Base-by-base conservation (phyloP, 2,797 vertebrate genomes). In the Aeoliscus strigatus region DNA sequence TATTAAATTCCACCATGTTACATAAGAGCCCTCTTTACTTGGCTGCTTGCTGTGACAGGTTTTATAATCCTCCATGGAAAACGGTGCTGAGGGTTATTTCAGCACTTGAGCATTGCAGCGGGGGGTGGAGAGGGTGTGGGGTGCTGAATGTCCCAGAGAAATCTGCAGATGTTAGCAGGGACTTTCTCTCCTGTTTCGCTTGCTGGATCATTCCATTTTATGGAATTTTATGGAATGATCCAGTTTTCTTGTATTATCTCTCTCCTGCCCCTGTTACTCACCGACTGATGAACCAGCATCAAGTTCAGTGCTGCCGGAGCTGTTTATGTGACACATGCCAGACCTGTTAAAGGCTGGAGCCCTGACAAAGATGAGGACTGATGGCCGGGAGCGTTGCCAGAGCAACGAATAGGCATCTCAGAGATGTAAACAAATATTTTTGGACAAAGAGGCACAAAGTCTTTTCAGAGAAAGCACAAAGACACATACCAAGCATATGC, bases 291-390 rank as follows among this genome's bases (percentile, higher is more conserved):
- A 26, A 45, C 34, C 25, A 9, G 56, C 7, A 6, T 3, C 30
- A 43, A 60, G 53, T 41, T 36, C 39, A 40, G 66, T 14, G 26
- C 39, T 9, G 25, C 42, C 26, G 34, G 37, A 18, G 43, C 3
- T 83, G 77, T 83, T 72, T 77, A 75, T 54, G 64, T 79, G 77
- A 81, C 72, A 40, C 56, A 79, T 66, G 70, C 73, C 79, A 84
- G 79, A 76, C 61, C 72, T 63, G 73, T 67, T 79, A 46, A 65
- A 72, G 64, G 46, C 80, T 73, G 73, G 66, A 76, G 55, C 48
- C 33, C 54, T 43, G 75, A 84, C 79, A 82, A 75, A 78, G 64
- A 58, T 55, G 64, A 44, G 48, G 64, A 71, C 65, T 77, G 69
- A 79, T 69, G 68, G 70, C 69, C 6, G 23, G 70, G 76, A 80